Base-by-base conservation (phyloP, 92 coral and sea anemone species). In the Desmophyllum pertusum region DNA sequence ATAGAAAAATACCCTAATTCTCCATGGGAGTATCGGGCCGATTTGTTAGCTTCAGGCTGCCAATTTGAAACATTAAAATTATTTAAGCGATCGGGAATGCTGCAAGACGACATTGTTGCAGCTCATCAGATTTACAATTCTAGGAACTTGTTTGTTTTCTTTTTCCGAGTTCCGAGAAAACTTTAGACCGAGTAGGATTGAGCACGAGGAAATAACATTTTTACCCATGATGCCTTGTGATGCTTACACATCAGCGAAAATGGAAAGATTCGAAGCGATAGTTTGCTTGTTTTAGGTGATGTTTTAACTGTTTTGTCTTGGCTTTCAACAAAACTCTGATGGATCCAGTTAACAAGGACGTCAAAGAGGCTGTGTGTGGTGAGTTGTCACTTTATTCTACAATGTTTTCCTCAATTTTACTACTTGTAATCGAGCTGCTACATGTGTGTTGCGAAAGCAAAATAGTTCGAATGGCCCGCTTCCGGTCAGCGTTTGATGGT, bases 1-100 rank as follows among this genome's bases (percentile, higher is more conserved):
- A 84, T 67, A 9, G 75, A 76, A 39, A 84, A 84, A 37, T 48
- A 59, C 19, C 88, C 88, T n/a, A 84, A 38, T 76, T 84, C 82
- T 14, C 68, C 63, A 50, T 84, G 88, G 30, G 57, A 29, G 78
- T 62, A 84, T 27, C 57, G 65, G 25, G 23, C 86, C 4, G 72
- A 33, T 57, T 14, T 29, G 30, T 61, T 59, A 72, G 57, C 21
- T 9, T 21, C 15, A 10, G 70, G 75, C 46, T 45, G 53, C 70
- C 42, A 72, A 46, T 70, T 35, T 73, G 79, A 82, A 57, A 38
- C 61, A 59, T 25, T 23, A 30, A 62, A 55, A 45, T 42, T 37
- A 46, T 71, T 70, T 25, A 39, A 30, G 5, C 69, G 79, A 71
- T 70, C 41, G 27, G 17, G 36, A n/a, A 4, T 23, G 23, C 77